Base-by-base conservation (phyloP, 2,888 invertebrate species). In the Drosophila limbata region DNA sequence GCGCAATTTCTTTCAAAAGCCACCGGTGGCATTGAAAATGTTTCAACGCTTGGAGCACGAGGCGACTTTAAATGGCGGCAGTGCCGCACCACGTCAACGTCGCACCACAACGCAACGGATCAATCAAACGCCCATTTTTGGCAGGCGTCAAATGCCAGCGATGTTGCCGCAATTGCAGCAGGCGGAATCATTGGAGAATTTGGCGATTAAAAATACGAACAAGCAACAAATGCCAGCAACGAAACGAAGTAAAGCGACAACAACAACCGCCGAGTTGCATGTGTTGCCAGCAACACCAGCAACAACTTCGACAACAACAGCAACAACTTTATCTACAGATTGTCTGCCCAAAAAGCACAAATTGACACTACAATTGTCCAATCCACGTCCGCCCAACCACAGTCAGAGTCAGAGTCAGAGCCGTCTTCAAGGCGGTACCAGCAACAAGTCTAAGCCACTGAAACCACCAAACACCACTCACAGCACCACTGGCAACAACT, bases 71-170 rank as follows among this genome's bases (percentile, higher is more conserved):
- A 81, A 89, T 31, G 77, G 79, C 5, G 77, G 77, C 68, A 67
- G 70, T 13, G 33, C 71, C 3, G 65, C 81, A 8, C 70, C 73
- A 1, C 59, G 45, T 28, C 28, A 44, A 17, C 17, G 25, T 1
- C 25, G 25, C 5, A 1, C 5, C 25, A 25, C 25, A 25, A 82
- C 90, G 0, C 91, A 91, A 76, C 91, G 92, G 52, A 88, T 93
- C n/a, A 92, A 92, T 80, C 93, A 93, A 60, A 92, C 92, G 8
- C 92, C 92, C 0, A 91, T 92, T 28, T 92, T 92, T 67, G 93
- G 92, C 0, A 77, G 92, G 1, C 90, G 90, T 3, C 80, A 81
- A 19, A 62, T 84, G 28, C 68, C 87, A 10, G n/a, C 47, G 35
- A 53, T 25, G 1, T 3, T 31, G 6, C 60, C 65, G 1, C 81